Percentiles rank a stretch among this genome's conserved stretches.
Conservation (phyloP, 2,888 invertebrate genomes). For the Ctena decussata region DNA sequence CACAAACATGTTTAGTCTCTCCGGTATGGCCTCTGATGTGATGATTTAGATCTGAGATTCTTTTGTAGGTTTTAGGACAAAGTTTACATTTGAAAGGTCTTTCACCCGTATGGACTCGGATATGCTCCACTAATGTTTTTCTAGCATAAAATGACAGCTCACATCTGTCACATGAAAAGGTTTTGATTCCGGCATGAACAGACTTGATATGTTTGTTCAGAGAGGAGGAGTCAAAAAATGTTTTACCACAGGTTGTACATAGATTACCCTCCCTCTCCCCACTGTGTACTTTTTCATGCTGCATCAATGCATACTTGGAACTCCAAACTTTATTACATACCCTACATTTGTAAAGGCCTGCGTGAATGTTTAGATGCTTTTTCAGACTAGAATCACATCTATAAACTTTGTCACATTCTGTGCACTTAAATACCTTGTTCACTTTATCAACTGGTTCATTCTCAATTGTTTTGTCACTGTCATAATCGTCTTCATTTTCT, state of each 20-base stretch:
- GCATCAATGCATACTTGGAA: constrained; percentile 39
- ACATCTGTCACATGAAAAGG: constrained; percentile 52
- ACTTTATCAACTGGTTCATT: neutral
- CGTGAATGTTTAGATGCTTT: constrained; percentile 55
- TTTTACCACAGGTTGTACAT: constrained; percentile 59
- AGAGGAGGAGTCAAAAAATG: constrained; percentile 58
- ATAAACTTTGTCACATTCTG: constrained; percentile 45
- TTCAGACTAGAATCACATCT: constrained; percentile 27
- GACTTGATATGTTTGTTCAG: constrained; percentile 58
- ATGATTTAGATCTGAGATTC: constrained; percentile 60
- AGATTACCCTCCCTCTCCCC: constrained; percentile 41
- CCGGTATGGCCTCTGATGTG: constrained; percentile 61
- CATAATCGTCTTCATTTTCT: constrained; percentile 4
- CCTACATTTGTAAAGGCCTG: constrained; percentile 41
- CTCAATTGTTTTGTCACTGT: neutral
- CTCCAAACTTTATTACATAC: constrained; percentile 53
- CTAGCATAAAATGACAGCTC: constrained; percentile 48
- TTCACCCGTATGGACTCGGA: constrained; percentile 62
- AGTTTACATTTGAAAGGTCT: constrained; percentile 55
- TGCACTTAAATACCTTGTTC: constrained; percentile 45
- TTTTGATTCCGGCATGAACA: constrained; percentile 58
- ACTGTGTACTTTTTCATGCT: constrained; percentile 55
- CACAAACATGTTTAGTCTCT: constrained; percentile 58
- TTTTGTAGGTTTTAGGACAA: constrained; percentile 59
- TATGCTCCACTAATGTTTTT: constrained; percentile 60